Evolutionary conservation across 1,140 invertebrate genomes (phyloP), one percentile per base, ranked within the genome.

Genomic region (Cydia amplana): DNA sequence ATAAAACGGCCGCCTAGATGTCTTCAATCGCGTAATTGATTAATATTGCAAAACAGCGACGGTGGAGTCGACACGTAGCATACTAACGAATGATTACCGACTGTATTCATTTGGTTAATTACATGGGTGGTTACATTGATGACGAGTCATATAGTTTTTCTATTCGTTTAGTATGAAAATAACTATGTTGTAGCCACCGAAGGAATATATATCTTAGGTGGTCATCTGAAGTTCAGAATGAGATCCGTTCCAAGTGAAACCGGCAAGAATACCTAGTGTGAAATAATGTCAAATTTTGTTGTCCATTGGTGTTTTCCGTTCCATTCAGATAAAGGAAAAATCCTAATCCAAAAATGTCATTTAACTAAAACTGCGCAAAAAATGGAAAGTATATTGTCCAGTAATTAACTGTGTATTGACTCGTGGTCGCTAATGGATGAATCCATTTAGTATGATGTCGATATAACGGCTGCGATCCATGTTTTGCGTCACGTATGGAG

Each of bases 391-490:
- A 10, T 23, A 10, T 60, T 12, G 20, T 60, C 9, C 7, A 3
- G 55, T 60, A 20, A n/a, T 60, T 60, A 60, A 60, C 55, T 60
- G 55, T 20, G 18, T 60, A 60, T 60, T 60, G 55, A 60, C 55
- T 60, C 55, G 55, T 60, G 55, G 55, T 23, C 20, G 55, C 6
- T 60, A 60, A 60, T 60, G 55, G 55, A 12, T 23, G 20, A 60
- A 60, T 7, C 55, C 55, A 12, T 60, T 60, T 60, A 60, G 55
- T 60, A 60, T 60, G 12, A 60, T 60, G 55, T 60, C 55, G n/a
- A n/a, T 49, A 51, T 51, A 51, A 51, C 14, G 46, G 46, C 49
- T 51, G 16, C 9, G 55, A 60, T 60, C 55, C 55, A 60, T 60
- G 55, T 60, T 60, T 60, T 23, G 55, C 23, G 55, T 60, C 55